Conservation (phyloP, 2,113 vertebrate genomes). For the Hydrochoerus hydrochaeris region DNA sequence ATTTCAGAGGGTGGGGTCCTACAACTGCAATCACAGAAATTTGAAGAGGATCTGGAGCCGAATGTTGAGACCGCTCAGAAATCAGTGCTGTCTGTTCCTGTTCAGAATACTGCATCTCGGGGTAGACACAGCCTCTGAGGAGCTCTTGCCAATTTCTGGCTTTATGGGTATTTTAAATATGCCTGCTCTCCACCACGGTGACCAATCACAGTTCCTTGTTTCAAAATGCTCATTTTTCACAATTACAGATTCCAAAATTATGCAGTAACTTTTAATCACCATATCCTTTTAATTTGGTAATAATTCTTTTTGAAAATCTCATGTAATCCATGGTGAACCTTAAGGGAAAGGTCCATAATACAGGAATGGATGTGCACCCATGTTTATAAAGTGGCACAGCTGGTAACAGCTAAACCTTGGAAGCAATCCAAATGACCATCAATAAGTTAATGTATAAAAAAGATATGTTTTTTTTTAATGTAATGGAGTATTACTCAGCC, state of each 20-base stretch:
- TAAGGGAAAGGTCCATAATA: not conserved
- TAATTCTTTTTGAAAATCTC: not conserved
- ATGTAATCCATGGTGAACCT: conserved; percentile 26
- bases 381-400: not conserved
- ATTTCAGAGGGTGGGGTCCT: not conserved
- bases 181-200: not conserved
- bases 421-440: not conserved
- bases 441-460: not conserved
- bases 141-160: not conserved
- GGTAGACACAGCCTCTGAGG: not conserved
- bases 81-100: not conserved
- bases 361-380: not conserved
- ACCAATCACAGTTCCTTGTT: not conserved
- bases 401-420: not conserved
- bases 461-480: not conserved
- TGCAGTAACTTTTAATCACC: conserved; percentile 5
- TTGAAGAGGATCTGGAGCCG: not conserved
- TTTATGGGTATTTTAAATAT: conserved; percentile 22
- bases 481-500: not conserved
- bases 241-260: conserved; percentile 1
- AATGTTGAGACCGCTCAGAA: not conserved
- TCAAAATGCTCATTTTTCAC: not conserved
- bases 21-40: conserved; percentile 3
- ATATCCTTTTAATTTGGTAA: not conserved
- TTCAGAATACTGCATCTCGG: not conserved